phyloP scores from a whole-genome alignment of 1,140 invertebrate genomes.

The Calliopsis andreniformis region DNA sequence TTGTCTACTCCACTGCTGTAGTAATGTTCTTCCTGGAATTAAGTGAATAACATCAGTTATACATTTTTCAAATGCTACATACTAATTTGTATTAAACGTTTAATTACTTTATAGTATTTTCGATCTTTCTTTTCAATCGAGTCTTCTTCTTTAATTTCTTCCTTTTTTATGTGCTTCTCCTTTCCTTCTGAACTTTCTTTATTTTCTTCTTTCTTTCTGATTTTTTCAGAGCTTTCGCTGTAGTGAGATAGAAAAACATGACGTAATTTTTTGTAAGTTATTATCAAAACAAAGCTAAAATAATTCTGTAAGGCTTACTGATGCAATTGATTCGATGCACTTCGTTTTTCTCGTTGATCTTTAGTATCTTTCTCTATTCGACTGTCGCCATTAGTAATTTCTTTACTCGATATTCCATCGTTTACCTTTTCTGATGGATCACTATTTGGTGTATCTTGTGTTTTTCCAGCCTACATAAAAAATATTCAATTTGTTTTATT shows the following conservation, averaged over 20 bases:
- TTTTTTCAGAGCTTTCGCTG: constrained; percentile 73
- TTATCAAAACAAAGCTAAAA: neutral
- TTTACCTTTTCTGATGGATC: constrained; percentile 75
- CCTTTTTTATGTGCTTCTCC: constrained; percentile 81
- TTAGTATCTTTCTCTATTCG: constrained; percentile 77
- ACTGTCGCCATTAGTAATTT: constrained; percentile 76
- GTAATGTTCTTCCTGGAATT: constrained; percentile 82
- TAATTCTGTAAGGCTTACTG: constrained; percentile 66
- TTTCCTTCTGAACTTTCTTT: constrained; percentile 77
- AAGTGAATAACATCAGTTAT: neutral
- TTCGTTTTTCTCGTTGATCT: constrained; percentile 78
- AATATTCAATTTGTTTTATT: constrained; percentile 5
- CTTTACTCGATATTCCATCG: constrained; percentile 76
- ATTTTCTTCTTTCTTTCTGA: constrained; percentile 75
- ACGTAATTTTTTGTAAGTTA: neutral
- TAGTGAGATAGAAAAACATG: neutral
- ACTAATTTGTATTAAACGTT: neutral
- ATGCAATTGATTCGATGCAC: constrained; percentile 70
- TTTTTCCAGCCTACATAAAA: constrained; percentile 71
- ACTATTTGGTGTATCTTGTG: constrained; percentile 65
- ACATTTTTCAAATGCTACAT: neutral
- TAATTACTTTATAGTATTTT: constrained; percentile 79
- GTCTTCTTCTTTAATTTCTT: constrained; percentile 81
- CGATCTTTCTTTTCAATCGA: constrained; percentile 78
- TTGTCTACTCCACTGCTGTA: constrained; percentile 76